Conservation (phyloP, 2,113 vertebrate species). For the Corythornis cristatus region DNA sequence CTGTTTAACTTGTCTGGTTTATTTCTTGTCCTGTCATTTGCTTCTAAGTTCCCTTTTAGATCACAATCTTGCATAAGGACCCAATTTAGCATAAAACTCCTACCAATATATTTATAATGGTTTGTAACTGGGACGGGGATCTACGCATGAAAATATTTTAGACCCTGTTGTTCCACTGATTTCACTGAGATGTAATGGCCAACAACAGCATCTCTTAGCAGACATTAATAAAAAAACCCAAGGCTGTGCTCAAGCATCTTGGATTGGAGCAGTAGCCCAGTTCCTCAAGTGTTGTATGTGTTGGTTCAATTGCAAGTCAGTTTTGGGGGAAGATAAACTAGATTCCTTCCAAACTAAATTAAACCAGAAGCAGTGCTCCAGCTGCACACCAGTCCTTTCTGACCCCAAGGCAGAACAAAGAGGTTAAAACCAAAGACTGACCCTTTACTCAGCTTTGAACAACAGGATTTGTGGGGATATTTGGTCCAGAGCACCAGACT, state of each 20-base stretch:
- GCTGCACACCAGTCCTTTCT: neutral
- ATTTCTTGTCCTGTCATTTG: neutral
- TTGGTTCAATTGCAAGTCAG: neutral
- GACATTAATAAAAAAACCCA: neutral
- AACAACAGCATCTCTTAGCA: neutral
- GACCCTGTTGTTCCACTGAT: neutral
- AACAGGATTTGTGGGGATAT: neutral
- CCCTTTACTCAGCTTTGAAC: neutral
- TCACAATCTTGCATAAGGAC: neutral
- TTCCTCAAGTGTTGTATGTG: neutral
- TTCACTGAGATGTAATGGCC: neutral
- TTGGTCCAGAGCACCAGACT: neutral
- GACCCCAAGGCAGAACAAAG: neutral
- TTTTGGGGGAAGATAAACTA: neutral
- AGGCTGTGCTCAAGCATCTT: neutral
- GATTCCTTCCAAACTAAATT: neutral
- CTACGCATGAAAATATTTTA: neutral
- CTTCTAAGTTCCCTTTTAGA: neutral
- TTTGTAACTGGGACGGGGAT: neutral
- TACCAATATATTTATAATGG: neutral
- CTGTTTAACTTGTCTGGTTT: neutral
- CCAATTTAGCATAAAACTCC: neutral
- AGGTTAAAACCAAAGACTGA: neutral
- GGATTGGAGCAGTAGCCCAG: neutral
- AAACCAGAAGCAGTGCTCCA: neutral